Percentiles rank a stretch among this genome's conserved stretches.
Evolutionary conservation across 2,113 vertebrate genomes (phyloP).

Genomic region (Lophotis ruficrista): DNA sequence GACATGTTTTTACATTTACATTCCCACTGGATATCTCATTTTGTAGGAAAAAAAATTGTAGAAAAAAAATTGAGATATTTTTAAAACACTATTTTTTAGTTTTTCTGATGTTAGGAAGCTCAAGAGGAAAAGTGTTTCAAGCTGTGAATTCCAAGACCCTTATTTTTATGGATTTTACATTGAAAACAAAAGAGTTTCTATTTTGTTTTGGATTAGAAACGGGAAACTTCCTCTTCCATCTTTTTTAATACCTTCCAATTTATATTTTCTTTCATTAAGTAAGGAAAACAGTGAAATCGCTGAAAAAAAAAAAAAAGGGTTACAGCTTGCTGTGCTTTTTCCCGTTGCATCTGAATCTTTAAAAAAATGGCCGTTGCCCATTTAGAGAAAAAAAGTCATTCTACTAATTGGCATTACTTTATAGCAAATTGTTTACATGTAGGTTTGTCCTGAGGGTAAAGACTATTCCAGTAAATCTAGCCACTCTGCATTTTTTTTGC

Average conservation of each 20-base stretch:
- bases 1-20: neutral
- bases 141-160: neutral
- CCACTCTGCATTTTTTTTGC: neutral
- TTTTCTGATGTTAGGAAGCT: neutral
- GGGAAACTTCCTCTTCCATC: neutral
- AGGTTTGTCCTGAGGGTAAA: neutral
- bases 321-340: neutral
- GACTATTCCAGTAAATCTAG: neutral
- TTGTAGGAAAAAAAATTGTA: neutral
- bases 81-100: neutral
- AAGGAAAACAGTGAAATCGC: neutral
- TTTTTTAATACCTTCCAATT: neutral
- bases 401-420: neutral
- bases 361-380: neutral
- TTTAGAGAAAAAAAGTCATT: neutral
- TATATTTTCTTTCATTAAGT: neutral
- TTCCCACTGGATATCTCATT: neutral
- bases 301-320: neutral
- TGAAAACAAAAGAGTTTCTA: neutral
- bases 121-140: neutral
- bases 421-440: neutral
- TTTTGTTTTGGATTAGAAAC: neutral
- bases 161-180: neutral
- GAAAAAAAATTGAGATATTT: neutral
- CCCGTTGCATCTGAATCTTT: neutral